A percentile compares a stretch with the other conserved stretches of the same genome.
phyloP scores from a whole-genome alignment of 1,140 invertebrate genomes.

The Neelides sp. region DNA sequence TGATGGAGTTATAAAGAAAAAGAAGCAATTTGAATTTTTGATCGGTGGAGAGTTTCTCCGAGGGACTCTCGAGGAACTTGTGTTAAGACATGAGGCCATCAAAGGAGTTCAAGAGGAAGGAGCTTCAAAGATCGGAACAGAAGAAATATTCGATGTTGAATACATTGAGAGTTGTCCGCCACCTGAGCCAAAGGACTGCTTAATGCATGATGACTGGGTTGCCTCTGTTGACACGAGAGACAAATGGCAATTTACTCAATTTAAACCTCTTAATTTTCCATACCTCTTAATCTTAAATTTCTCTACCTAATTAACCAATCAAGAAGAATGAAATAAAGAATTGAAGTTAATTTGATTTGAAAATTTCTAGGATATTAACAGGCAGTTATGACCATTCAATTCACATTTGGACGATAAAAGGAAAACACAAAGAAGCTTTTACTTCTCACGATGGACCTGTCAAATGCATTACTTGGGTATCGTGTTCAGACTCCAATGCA shows the following conservation, averaged over 20 bases:
- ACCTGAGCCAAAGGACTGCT: constrained; percentile 74
- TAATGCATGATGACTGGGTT: constrained; percentile 94
- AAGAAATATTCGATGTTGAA: constrained; percentile 71
- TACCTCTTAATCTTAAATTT: too few species aligned
- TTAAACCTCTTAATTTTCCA: too few species aligned
- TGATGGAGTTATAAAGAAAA: constrained; percentile 33
- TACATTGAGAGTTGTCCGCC: constrained; percentile 77
- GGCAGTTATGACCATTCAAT: constrained; percentile 92
- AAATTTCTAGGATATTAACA: constrained; percentile 61
- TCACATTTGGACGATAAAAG: constrained; percentile 74
- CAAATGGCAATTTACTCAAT: constrained; percentile 64
- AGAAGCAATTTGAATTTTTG: constrained; percentile 77
- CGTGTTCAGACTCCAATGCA: constrained; percentile 46
- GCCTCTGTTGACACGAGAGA: constrained; percentile 59
- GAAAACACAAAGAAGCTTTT: constrained; percentile 66
- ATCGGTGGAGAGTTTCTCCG: constrained; percentile 66
- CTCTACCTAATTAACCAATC: too few species aligned
- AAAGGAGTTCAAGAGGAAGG: constrained; percentile 3
- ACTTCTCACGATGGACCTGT: constrained; percentile 73
- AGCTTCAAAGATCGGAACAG: constrained; percentile 34
- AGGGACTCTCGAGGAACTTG: constrained; percentile 47
- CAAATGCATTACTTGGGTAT: constrained; percentile 77
- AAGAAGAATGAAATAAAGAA: constrained; percentile 13
- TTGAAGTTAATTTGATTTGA: constrained; percentile 3
- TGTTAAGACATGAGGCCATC: constrained; percentile 26